Evolutionary conservation across 2,113 vertebrate species (phyloP).

Genomic region (Corythornis madagascariensis): DNA sequence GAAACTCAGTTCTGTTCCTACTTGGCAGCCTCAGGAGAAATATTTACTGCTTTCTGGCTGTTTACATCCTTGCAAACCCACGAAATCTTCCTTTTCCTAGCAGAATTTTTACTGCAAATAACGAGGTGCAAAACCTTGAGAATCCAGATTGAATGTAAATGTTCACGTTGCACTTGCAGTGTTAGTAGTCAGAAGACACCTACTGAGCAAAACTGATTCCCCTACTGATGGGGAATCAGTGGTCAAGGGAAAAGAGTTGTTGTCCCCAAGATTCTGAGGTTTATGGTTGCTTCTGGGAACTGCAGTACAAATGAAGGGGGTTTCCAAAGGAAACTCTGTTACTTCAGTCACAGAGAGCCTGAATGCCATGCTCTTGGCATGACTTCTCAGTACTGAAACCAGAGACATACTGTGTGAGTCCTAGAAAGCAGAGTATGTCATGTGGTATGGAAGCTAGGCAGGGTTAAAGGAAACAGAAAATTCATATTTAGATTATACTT

Average conservation of each 20-base stretch:
- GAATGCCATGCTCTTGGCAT: not conserved
- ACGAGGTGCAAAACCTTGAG: not conserved
- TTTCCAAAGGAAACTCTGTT: not conserved
- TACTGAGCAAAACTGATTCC: not conserved
- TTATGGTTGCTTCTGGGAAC: not conserved
- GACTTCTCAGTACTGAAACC: not conserved
- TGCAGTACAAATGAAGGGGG: not conserved
- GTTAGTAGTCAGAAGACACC: not conserved
- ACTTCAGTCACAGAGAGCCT: not conserved
- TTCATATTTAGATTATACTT: not conserved
- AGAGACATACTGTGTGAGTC: not conserved
- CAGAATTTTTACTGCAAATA: not conserved
- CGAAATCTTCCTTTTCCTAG: not conserved
- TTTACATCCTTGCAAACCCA: not conserved
- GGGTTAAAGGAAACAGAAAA: not conserved
- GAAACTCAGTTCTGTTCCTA: not conserved
- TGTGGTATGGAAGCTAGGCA: not conserved
- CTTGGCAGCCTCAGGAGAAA: conserved; percentile 26
- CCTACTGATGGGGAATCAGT: not conserved
- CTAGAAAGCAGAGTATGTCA: not conserved
- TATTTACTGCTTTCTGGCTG: not conserved
- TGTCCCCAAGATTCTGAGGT: not conserved
- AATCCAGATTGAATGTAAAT: not conserved
- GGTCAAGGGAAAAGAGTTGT: not conserved
- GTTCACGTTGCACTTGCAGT: not conserved